Percentiles rank a stretch among this genome's conserved stretches.
These are phyloP conservation scores for Nephrotoma appendiculata DNA, from an alignment of 2,888 invertebrate species.

Conservation along the genomic window DNA sequence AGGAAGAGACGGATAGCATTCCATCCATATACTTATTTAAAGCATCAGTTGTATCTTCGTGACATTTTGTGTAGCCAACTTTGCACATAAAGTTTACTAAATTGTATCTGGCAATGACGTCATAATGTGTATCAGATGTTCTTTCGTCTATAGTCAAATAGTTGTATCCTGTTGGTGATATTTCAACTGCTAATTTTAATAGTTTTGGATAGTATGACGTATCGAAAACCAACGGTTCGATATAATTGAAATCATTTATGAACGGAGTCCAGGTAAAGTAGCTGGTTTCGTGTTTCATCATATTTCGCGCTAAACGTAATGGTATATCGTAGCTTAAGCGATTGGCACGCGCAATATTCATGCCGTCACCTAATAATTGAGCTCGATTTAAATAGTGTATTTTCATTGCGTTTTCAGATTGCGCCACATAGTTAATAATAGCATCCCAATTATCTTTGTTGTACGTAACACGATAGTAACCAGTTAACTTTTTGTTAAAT, in stretches of 20 bases:
- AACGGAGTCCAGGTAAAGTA: not conserved
- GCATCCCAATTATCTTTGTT: slow-evolving; percentile 44
- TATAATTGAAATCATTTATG: not conserved
- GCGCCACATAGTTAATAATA: slow-evolving; percentile 29
- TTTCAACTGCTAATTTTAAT: not conserved
- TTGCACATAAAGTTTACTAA: not conserved
- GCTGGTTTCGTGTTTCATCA: not conserved
- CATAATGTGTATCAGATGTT: not conserved
- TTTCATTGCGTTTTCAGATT: slow-evolving; percentile 29
- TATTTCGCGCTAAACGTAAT: slow-evolving; percentile 33
- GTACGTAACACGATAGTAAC: slow-evolving; percentile 47
- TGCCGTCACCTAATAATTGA: slow-evolving; percentile 67
- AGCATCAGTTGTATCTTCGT: not conserved
- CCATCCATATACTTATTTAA: not conserved
- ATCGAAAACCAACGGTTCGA: not conserved
- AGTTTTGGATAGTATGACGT: not conserved
- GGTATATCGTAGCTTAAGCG: slow-evolving; percentile 31
- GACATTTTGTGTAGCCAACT: not conserved
- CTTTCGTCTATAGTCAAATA: not conserved
- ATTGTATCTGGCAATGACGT: not conserved
- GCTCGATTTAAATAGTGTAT: slow-evolving; percentile 61
- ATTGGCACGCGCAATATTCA: slow-evolving; percentile 30
- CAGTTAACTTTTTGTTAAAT: slow-evolving; percentile 35
- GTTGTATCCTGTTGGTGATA: not conserved
- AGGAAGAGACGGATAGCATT: not conserved